Conservation (phyloP, 1,140 invertebrate genomes). For the Drosophila miranda region DNA sequence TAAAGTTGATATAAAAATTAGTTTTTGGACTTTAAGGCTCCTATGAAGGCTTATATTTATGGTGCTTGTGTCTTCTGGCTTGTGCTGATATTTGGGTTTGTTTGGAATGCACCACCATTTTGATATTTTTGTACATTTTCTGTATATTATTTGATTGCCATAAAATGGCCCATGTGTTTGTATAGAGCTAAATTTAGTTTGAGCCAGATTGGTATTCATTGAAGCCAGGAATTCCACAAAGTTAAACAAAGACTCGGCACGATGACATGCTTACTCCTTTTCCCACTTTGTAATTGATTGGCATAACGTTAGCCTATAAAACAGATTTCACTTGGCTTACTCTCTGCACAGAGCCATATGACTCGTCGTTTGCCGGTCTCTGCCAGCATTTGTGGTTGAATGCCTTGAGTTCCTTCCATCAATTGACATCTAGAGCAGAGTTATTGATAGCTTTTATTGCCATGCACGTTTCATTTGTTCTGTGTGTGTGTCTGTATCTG, state of each 20-base stretch:
- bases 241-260: no score
- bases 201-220: no score
- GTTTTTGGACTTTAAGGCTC: slow-evolving; percentile 9
- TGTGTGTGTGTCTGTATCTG: slow-evolving; percentile 9
- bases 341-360: slow-evolving; percentile 33
- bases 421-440: slow-evolving; percentile 45
- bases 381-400: slow-evolving; percentile 1
- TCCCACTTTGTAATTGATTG: slow-evolving; percentile 45
- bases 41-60: no score
- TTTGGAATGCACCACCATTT: no score
- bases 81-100: no score
- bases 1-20: slow-evolving; percentile 16
- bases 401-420: slow-evolving; percentile 26
- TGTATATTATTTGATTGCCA: no score
- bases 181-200: no score
- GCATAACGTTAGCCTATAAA: slow-evolving; percentile 10
- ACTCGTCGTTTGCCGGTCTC: slow-evolving; percentile 26
- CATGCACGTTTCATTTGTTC: slow-evolving; percentile 34
- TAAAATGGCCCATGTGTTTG: no score
- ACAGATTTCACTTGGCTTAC: slow-evolving; percentile 19
- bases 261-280: slow-evolving; percentile 2
- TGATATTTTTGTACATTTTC: no score
- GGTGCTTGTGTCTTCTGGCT: no score
- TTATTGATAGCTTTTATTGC: slow-evolving; percentile 72
- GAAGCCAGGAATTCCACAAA: no score